Base-by-base conservation (phyloP, 2,888 invertebrate genomes). In the Lithophane leautieri region DNA sequence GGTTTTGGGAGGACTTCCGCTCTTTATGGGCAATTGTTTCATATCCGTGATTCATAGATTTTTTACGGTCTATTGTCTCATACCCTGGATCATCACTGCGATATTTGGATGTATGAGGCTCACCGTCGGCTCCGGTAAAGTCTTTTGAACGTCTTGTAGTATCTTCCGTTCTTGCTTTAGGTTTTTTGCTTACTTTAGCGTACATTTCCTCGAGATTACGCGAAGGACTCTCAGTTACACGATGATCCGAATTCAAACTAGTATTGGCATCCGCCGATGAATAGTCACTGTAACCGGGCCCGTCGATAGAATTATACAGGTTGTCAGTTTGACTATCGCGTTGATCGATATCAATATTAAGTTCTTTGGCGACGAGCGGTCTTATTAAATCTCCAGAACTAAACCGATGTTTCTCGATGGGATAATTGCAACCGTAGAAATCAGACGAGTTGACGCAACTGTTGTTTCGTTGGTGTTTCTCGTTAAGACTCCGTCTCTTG, bases 141-240 rank as follows among this genome's bases (percentile, higher is more conserved):
- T 95, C 94, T 84, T 95, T 94, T 4, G 94, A 92, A 44, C 92
- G 92, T 76, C 94, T 84, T 16, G 88, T 82, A 19, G 91, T 72
- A 82, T 96, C 92, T 87, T 97, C 91, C 0, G 89, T 91, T 90
- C 92, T 93, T 61, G 86, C 95, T 94, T 97, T 98, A 79, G 97
- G 95, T 92, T 97, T 98, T 91, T 98, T 98, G 90, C 97, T 97
- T 34, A 98, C 98, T 96, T 98, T 99, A 3, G 98, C 98, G 92
- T 99, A 99, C 97, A 99, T 98, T 89, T 98, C 98, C 88, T 98
- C 98, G n/a, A 98, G 94, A 86, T 98, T 98, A 83, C 97, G 97
- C 40, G 97, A 97, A 1, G 97, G 97, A 90, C 97, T 97, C 65
- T 96, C 97, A 76, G 92, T 95, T 88, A 91, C 94, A 90, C 94